Percentiles rank a stretch among this genome's conserved stretches.
phyloP scores from a whole-genome alignment of 2,113 vertebrate species.

The Ailuropoda melanoleuca region DNA sequence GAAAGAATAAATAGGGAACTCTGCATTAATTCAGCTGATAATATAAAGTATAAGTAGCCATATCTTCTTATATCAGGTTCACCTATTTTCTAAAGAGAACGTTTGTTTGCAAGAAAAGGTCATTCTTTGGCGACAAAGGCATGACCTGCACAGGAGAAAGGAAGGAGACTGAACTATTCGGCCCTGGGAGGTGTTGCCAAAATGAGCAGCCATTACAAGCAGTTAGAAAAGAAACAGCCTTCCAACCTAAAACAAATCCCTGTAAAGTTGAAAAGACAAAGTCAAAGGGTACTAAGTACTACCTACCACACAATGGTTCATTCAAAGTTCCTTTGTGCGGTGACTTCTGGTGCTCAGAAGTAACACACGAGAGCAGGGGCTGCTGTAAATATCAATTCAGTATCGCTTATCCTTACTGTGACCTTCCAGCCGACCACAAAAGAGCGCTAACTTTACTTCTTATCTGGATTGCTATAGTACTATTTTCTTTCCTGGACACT shows the following conservation, averaged over 20 bases:
- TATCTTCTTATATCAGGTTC: background rate
- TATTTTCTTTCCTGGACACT: background rate
- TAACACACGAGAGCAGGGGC: background rate
- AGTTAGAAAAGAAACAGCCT: background rate
- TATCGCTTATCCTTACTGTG: background rate
- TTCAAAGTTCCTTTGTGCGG: background rate
- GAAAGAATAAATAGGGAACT: background rate
- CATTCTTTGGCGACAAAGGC: constrained; percentile 35
- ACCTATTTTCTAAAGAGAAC: constrained; percentile 38
- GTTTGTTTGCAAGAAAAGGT: constrained; percentile 30
- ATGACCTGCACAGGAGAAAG: background rate
- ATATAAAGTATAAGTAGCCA: background rate
- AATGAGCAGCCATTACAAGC: background rate
- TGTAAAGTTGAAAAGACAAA: background rate
- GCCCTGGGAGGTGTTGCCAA: background rate
- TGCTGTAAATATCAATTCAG: background rate
- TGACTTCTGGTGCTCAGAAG: background rate
- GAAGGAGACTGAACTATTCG: constrained; percentile 5
- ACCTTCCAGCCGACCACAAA: background rate
- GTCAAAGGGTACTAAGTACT: background rate
- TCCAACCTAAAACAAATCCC: background rate
- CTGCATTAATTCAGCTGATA: background rate
- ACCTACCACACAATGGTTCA: background rate
- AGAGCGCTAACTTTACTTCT: background rate
- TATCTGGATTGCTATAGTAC: background rate